These are phyloP conservation scores for Lycia hirtaria DNA, from an alignment of 2,888 invertebrate species.

Conservation along the genomic window DNA sequence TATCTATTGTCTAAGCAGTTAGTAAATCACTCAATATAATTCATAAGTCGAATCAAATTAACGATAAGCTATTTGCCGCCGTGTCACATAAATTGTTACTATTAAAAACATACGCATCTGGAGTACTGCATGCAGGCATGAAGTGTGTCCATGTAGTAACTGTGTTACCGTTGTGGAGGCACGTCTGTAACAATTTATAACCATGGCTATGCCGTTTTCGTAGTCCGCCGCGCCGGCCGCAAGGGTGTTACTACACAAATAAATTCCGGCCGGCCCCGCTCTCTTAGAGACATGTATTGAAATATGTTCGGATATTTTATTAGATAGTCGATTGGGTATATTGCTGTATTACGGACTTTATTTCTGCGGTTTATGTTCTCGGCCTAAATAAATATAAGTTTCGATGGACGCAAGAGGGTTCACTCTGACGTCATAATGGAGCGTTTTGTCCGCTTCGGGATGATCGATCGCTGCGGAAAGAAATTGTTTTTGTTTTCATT, in stretches of 20 bases:
- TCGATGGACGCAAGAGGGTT: constrained; percentile 33
- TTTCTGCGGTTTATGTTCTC: constrained; percentile 40
- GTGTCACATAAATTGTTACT: too few species aligned
- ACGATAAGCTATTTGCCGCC: neutral
- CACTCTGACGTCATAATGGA: constrained; percentile 31
- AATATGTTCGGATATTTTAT: constrained; percentile 72
- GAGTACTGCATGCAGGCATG: constrained; percentile 6
- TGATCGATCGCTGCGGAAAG: constrained; percentile 28
- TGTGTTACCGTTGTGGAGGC: constrained; percentile 51
- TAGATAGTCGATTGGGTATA: constrained; percentile 61
- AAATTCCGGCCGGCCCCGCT: constrained; percentile 70
- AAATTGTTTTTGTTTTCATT: constrained; percentile 30
- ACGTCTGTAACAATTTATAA: constrained; percentile 73
- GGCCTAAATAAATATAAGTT: constrained; percentile 41
- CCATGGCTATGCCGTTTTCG: constrained; percentile 68
- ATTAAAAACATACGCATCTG: neutral
- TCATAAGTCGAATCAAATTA: too few species aligned
- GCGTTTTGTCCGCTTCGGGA: constrained; percentile 29
- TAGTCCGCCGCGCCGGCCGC: constrained; percentile 62
- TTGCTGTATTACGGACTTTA: constrained; percentile 52
- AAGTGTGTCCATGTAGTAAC: constrained; percentile 44
- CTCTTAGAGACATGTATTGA: constrained; percentile 66
- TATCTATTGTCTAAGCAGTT: too few species aligned
- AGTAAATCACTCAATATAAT: too few species aligned
- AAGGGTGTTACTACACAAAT: constrained; percentile 72